phyloP scores from a whole-genome alignment of 2,888 invertebrate genomes.

The Mechanitis messenoides region DNA sequence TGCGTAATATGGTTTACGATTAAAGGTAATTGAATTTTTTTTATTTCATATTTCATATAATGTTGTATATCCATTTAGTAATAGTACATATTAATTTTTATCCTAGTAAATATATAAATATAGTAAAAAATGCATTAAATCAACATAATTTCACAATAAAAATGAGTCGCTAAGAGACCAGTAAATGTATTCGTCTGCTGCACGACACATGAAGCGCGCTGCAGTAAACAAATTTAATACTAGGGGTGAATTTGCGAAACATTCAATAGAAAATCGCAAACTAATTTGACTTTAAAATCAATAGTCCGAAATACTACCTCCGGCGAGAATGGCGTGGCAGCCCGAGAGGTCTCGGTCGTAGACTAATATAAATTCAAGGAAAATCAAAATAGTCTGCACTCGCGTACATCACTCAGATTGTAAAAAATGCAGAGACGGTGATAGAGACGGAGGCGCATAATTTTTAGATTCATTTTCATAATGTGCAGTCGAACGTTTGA shows the following conservation, averaged over 20 bases:
- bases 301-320: constrained; percentile 6
- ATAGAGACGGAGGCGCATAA: constrained; percentile 60
- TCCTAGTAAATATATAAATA: background rate
- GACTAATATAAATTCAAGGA: constrained; percentile 73
- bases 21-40: no score
- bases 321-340: constrained; percentile 38
- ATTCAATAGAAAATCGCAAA: constrained; percentile 26
- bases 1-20: no score
- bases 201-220: constrained; percentile 70
- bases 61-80: no score
- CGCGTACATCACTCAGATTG: constrained; percentile 66
- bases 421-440: constrained; percentile 71
- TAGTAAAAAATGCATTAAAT: constrained; percentile 38
- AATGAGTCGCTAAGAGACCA: constrained; percentile 37
- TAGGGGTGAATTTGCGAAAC: constrained; percentile 50
- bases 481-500: constrained; percentile 66
- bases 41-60: no score
- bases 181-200: constrained; percentile 70
- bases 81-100: no score
- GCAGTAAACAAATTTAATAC: constrained; percentile 62
- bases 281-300: constrained; percentile 36
- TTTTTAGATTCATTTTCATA: constrained; percentile 73
- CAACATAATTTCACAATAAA: constrained; percentile 12
- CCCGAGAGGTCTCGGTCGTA: constrained; percentile 35
- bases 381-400: constrained; percentile 70